Base-by-base conservation (phyloP, 2,888 invertebrate genomes). In the Troides aeacus region DNA sequence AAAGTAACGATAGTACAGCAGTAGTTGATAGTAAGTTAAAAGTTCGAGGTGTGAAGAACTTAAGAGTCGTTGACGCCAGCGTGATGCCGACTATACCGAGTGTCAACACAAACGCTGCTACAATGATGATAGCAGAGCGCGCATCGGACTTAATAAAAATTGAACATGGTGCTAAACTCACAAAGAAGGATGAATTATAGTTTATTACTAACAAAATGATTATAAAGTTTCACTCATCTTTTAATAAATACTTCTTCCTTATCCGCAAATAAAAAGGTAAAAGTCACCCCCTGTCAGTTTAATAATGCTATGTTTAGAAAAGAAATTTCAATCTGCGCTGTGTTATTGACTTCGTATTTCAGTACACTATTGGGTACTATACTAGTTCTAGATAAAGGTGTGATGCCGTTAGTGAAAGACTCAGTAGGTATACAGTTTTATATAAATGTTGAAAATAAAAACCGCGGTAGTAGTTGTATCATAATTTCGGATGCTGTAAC, bases 61-160 rank as follows among this genome's bases (percentile, higher is more conserved):
- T 92, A 36, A 81, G 91, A 73, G 84, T 92, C 0, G 86, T 86
- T 0, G 92, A 92, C 72, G 92, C 92, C 2, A 92, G 92, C 73
- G 73, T 91, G 10, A 91, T 92, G 89, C 90, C 92, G 0, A 89
- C 87, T 0, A 90, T 90, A 73, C 83, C 90, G 0, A 91, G 92
- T 77, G 86, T 87, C 0, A 91, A 92, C 72, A 86, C 85, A 1
- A 90, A 91, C 70, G 89, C 90, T 59, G 84, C 92, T 6, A 84
- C 84, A 1, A 91, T 92, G 84, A 91, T 92, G 90, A 86, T 92
- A 64, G 91, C 90, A 1, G 92, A 92, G 75, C 79, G 87, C 74
- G 92, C 87, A 17, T 85, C 91, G 17, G 90, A 90, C 74, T 88
- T 92, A 62, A 89, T 92, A 24, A 91, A 89, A 75, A 80, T 78